These are phyloP conservation scores for Rattus rattus DNA, from an alignment of 2,113 vertebrate genomes.

Conservation along the genomic window DNA sequence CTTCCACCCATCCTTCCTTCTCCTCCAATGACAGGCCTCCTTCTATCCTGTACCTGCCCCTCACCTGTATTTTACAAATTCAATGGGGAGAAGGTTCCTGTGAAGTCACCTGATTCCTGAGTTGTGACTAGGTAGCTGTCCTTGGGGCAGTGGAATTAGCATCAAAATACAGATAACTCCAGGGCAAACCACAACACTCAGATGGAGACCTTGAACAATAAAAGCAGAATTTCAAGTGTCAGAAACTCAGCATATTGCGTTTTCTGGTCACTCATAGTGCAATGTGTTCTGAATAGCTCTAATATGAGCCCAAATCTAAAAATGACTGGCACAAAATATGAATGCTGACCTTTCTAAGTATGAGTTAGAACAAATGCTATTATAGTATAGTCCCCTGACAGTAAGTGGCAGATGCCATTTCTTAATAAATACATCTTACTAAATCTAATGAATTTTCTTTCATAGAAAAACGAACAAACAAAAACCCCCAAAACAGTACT, in stretches of 20 bases:
- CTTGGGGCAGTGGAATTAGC: too few relatives aligned
- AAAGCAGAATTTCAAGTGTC: constrained; percentile 88
- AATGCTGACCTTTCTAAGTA: constrained; percentile 81
- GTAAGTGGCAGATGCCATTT: constrained; percentile 63
- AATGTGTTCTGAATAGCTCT: constrained; percentile 83
- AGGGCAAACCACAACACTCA: too few relatives aligned
- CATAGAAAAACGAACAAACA: background rate
- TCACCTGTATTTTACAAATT: too few relatives aligned
- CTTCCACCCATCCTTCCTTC: too few relatives aligned
- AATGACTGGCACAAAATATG: constrained; percentile 82
- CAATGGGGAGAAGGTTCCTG: too few relatives aligned
- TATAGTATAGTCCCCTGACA: constrained; percentile 76
- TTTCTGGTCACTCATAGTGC: constrained; percentile 84
- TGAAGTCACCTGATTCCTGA: too few relatives aligned
- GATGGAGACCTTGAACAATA: constrained; percentile 86
- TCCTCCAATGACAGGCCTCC: too few relatives aligned
- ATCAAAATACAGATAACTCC: too few relatives aligned
- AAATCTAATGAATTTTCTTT: background rate
- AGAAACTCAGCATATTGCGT: constrained; percentile 86
- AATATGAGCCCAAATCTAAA: constrained; percentile 82
- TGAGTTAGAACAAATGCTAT: constrained; percentile 80
- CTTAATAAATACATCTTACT: background rate
- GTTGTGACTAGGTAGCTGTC: too few relatives aligned
- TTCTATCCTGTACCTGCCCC: too few relatives aligned
- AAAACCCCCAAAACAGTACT: background rate